Evolutionary conservation across 1,140 invertebrate species (phyloP).

Genomic region (Anthonomus grandis): DNA sequence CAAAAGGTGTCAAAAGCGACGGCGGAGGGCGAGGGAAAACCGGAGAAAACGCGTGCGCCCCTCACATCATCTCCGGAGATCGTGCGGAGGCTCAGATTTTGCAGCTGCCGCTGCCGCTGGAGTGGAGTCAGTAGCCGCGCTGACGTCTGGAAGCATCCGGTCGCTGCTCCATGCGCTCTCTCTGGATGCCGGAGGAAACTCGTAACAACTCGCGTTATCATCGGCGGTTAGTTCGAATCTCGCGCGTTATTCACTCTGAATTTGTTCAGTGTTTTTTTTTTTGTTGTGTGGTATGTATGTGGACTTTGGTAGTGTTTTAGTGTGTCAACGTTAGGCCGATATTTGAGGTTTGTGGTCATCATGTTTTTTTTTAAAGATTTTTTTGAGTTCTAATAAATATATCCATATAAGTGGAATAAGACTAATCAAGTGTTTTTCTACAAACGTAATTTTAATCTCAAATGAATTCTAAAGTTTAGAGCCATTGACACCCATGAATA

Average conservation of each 20-base stretch:
- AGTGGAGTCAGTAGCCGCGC: slow-evolving; percentile 27
- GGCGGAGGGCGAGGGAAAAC: slow-evolving; percentile 16
- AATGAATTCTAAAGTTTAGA: too few relatives aligned
- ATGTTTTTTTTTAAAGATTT: too few relatives aligned
- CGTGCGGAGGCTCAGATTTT: slow-evolving; percentile 27
- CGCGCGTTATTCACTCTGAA: not conserved
- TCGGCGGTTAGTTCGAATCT: not conserved
- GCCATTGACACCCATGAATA: too few relatives aligned
- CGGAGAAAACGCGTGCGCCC: slow-evolving; percentile 27
- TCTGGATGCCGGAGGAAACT: too few relatives aligned
- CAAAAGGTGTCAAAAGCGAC: slow-evolving; percentile 32
- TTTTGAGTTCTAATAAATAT: too few relatives aligned
- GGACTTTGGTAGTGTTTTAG: not conserved
- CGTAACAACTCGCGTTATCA: too few relatives aligned
- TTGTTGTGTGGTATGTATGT: not conserved
- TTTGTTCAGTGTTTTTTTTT: not conserved
- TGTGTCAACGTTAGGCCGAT: not conserved
- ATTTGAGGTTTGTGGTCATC: too few relatives aligned
- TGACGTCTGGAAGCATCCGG: slow-evolving; percentile 23
- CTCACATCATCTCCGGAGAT: slow-evolving; percentile 7
- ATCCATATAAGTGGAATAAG: too few relatives aligned
- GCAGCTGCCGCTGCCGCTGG: slow-evolving; percentile 23
- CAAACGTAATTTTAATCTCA: too few relatives aligned
- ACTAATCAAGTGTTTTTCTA: too few relatives aligned
- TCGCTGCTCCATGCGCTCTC: slow-evolving; percentile 16